Evolutionary conservation across 2,797 vertebrate species (phyloP), one percentile per base, ranked within the genome.

Genomic region (Coccyzus lansbergi): DNA sequence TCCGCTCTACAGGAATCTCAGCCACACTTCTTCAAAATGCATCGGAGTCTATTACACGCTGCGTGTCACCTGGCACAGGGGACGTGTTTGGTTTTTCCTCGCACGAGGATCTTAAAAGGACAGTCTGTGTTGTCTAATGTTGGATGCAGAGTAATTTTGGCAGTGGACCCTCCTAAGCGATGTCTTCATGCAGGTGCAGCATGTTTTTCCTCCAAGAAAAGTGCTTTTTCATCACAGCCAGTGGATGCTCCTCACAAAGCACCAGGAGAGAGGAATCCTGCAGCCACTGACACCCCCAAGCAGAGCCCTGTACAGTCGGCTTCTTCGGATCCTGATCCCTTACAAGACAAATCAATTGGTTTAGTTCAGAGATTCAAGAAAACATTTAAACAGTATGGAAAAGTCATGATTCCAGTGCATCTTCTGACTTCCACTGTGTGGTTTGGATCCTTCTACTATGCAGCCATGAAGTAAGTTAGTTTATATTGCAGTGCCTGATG

Each of bases 371-470:
- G 99, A 95, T 99, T 99, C 96, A 99, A 99, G 98, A 99, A 88
- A 90, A 99, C 98, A 58, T 99, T 99, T 95, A 99, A 99, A 95
- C 99, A 99, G 84, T 99, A 99, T 48, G 99, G 99, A 79, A 99
- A 99, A 97, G 99, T 99, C 92, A 95, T 99, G 98, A 99, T 99
- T 94, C 99, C 99, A 8, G 98, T 99, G 24, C 99, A 99, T 93
- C 97, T 99, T 58, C 20, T 99, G 92, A 99, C 99, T 13, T 99
- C 99, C 88, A 98, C 98, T 15, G 34, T 99, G 62, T 99, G 99
- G 99, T 99, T 99, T 95, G 98, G 99, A 92, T 97, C 98, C 36
- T 99, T 99, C 98, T 99, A 99, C 95, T 99, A 99, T 78, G 99
- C 98, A 97, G 98, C 99, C 95, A 98, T 99, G 98, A 98, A 99